Evolutionary conservation across 2,797 vertebrate species (phyloP).

Genomic region (Thripadectes ignobilis): DNA sequence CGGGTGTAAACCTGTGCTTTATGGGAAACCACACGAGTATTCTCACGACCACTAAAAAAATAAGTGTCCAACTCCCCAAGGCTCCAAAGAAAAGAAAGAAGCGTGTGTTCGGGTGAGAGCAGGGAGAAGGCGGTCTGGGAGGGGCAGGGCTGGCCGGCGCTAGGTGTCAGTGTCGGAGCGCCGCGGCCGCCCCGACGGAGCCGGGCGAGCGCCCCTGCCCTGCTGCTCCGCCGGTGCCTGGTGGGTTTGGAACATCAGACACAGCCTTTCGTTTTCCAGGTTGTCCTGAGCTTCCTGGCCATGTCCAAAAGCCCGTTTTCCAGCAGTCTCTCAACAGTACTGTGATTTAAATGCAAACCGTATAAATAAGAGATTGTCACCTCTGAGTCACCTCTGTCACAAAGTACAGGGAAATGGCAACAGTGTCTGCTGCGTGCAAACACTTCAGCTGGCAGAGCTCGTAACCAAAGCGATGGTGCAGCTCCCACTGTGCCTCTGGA

Average conservation of each 20-base stretch:
- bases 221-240: rapidly evolving
- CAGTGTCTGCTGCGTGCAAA: rapidly evolving
- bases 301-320: rapidly evolving
- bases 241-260: rapidly evolving
- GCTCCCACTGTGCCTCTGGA: background rate
- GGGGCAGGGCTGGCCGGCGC: background rate
- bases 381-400: background rate
- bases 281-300: too few species aligned
- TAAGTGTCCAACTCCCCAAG: rapidly evolving
- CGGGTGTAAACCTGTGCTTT: background rate
- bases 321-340: background rate
- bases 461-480: rapidly evolving
- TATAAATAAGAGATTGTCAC: background rate
- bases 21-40: rapidly evolving
- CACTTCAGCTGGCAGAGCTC: background rate
- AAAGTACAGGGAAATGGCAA: too few species aligned
- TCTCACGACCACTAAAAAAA: background rate
- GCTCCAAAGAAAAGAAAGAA: rapidly evolving
- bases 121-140: background rate
- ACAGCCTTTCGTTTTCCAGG: rapidly evolving
- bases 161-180: conserved; percentile 58
- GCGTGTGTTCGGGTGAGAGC: rapidly evolving
- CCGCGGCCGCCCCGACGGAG: background rate
- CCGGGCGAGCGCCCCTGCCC: background rate
- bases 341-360: background rate